Evolutionary conservation across 2,797 vertebrate genomes (phyloP).

Genomic region (Coilia nasus): DNA sequence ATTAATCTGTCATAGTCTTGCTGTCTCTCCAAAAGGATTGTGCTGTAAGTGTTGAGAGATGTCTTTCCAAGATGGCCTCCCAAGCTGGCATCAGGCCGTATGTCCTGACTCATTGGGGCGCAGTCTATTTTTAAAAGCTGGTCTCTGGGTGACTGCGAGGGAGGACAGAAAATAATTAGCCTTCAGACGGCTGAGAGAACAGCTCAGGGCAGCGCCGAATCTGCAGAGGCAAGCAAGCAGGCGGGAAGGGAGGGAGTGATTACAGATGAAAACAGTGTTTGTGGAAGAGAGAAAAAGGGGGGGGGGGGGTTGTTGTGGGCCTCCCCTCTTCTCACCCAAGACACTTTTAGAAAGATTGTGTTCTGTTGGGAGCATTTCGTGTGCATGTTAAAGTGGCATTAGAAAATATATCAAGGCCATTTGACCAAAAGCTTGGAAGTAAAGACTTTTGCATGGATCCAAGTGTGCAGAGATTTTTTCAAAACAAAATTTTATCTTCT

Average conservation of each 20-base stretch:
- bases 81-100: background rate
- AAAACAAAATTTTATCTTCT: too few species aligned
- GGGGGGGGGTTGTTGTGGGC: background rate
- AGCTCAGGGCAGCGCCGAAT: background rate
- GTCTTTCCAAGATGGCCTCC: background rate
- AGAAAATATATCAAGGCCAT: too few species aligned
- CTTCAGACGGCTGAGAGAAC: background rate
- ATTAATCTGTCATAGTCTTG: too few species aligned
- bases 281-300: constrained; percentile 18
- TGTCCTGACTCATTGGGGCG: constrained; percentile 20
- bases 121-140: constrained; percentile 50
- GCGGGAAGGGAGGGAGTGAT: background rate
- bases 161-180: constrained; percentile 18
- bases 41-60: background rate
- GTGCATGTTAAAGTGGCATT: too few species aligned
- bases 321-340: background rate
- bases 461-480: too few species aligned
- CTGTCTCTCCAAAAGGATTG: too few species aligned
- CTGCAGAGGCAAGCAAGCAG: background rate
- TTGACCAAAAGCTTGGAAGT: too few species aligned
- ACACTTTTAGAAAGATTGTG: background rate
- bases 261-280: constrained; percentile 13
- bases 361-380: too few species aligned
- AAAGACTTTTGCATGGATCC: too few species aligned
- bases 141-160: constrained; percentile 32